These are phyloP conservation scores for Machimus rusticus DNA, from an alignment of 2,888 invertebrate genomes.

Conservation along the genomic window DNA sequence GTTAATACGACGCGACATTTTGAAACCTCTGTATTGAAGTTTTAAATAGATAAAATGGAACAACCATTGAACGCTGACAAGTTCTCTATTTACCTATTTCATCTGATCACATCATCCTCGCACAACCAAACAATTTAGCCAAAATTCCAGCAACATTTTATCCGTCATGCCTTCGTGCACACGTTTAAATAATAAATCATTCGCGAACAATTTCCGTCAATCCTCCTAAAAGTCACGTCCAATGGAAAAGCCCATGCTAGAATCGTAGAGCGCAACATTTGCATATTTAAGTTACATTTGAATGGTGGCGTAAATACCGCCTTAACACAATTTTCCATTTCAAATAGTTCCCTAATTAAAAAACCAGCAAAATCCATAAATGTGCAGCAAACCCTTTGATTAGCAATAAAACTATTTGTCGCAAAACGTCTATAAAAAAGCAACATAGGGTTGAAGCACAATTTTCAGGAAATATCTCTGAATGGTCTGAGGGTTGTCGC, in stretches of 20 bases:
- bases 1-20: too few species aligned
- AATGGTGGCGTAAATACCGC: slow-evolving; percentile 17
- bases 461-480: neutral
- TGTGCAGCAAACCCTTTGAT: slow-evolving; percentile 29
- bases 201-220: neutral
- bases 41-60: too few species aligned
- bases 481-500: neutral
- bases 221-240: neutral
- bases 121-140: neutral
- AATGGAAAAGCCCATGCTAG: neutral
- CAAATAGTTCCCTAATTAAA: slow-evolving; percentile 8
- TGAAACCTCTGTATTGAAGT: too few species aligned
- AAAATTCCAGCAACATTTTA: neutral
- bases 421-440: slow-evolving; percentile 12
- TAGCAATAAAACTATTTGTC: slow-evolving; percentile 29
- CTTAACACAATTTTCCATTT: slow-evolving; percentile 30
- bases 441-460: neutral
- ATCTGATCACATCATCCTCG: neutral
- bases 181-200: slow-evolving; percentile 6
- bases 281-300: slow-evolving; percentile 14
- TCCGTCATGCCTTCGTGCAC: neutral
- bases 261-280: neutral
- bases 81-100: neutral
- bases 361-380: slow-evolving; percentile 18
- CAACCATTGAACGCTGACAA: too few species aligned